A percentile compares a stretch with the other conserved stretches of the same genome.
Conservation (phyloP, 1,140 invertebrate genomes). For the Papilio dardanus region DNA sequence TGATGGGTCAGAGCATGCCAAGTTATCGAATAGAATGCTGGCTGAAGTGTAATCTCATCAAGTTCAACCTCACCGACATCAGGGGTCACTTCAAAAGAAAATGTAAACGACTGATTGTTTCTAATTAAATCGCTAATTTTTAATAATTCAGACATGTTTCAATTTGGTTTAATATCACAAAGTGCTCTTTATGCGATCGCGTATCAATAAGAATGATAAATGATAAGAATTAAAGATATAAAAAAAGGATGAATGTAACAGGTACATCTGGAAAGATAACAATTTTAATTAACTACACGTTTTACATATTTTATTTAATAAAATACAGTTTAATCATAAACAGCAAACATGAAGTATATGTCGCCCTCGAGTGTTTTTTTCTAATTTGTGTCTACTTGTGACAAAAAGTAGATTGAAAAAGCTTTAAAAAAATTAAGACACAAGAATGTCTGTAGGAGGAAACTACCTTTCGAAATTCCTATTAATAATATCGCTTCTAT, state of each 20-base stretch:
- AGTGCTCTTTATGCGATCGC: background rate
- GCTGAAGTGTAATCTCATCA: constrained; percentile 53
- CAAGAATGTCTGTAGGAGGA: too few relatives aligned
- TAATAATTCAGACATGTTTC: constrained; percentile 24
- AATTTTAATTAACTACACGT: background rate
- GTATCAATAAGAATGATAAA: constrained; percentile 32
- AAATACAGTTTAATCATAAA: too few relatives aligned
- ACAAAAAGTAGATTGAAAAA: too few relatives aligned
- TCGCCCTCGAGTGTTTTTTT: too few relatives aligned
- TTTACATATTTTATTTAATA: too few relatives aligned
- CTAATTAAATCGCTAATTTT: constrained; percentile 63
- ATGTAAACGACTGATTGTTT: constrained; percentile 48
- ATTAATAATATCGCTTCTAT: too few relatives aligned
- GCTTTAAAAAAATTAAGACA: too few relatives aligned
- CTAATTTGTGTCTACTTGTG: too few relatives aligned
- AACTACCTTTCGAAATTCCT: too few relatives aligned
- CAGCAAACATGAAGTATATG: too few relatives aligned
- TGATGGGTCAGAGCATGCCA: constrained; percentile 69
- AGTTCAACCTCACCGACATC: constrained; percentile 54
- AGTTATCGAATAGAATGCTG: constrained; percentile 68
- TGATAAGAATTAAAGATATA: constrained; percentile 2
- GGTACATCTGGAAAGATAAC: background rate
- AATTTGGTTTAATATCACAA: background rate
- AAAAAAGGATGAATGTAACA: constrained; percentile 5
- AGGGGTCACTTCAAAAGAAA: constrained; percentile 74